phyloP scores from a whole-genome alignment of 2,797 vertebrate genomes.

The Brotula barbata region DNA sequence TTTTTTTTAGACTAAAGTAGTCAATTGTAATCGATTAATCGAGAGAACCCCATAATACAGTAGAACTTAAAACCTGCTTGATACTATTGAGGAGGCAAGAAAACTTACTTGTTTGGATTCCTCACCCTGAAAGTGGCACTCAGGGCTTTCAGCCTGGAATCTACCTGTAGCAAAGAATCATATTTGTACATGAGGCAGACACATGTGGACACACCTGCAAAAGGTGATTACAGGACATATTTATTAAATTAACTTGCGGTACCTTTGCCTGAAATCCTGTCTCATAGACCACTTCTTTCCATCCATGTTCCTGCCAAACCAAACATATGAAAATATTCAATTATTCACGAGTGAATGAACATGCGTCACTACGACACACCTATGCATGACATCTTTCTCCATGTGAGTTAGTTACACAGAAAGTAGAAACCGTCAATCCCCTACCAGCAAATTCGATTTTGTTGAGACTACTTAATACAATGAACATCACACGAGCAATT shows the following conservation, averaged over 20 bases:
- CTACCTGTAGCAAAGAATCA: slow-evolving; percentile 78
- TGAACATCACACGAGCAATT: too few species aligned
- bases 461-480: too few species aligned
- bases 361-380: too few species aligned
- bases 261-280: slow-evolving; percentile 96
- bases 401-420: too few species aligned
- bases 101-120: slow-evolving; percentile 93
- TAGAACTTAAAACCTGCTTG: too few species aligned
- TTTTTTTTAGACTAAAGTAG: too few species aligned
- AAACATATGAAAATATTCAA: neutral
- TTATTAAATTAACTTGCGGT: slow-evolving; percentile 11
- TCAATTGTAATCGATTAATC: too few species aligned
- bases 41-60: too few species aligned
- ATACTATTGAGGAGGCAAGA: neutral
- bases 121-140: slow-evolving; percentile 97
- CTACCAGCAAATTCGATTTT: too few species aligned
- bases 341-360: too few species aligned
- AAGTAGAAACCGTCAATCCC: too few species aligned
- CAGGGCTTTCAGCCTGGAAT: slow-evolving; percentile 94
- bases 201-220: neutral
- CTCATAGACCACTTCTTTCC: slow-evolving; percentile 93
- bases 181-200: neutral
- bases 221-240: neutral
- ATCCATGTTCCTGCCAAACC: slow-evolving; percentile 85
- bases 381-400: too few species aligned